Conservation (phyloP, 2,888 invertebrate species). For the Patella depressa region DNA sequence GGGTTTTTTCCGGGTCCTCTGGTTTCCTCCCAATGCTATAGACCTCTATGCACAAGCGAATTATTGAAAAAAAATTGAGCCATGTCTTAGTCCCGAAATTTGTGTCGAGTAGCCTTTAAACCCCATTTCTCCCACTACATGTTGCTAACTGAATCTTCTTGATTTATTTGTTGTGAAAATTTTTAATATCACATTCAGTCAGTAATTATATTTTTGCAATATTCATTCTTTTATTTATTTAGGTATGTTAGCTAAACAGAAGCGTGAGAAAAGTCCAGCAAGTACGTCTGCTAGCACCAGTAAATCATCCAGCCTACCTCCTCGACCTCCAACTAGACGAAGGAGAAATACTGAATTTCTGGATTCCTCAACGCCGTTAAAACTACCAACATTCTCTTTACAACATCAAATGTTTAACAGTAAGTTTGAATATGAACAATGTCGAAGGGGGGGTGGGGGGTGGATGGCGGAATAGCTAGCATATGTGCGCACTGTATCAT, state of each 20-base stretch:
- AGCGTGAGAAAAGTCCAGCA: constrained; percentile 81
- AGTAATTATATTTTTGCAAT: background rate
- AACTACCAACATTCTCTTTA: background rate
- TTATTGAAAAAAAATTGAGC: too few species aligned
- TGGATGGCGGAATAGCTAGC: too few species aligned
- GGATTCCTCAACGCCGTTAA: background rate
- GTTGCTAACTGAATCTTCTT: too few species aligned
- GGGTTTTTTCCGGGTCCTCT: too few species aligned
- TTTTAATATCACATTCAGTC: background rate
- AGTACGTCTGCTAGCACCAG: constrained; percentile 10
- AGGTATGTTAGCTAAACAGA: constrained; percentile 89
- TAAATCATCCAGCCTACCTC: constrained; percentile 47
- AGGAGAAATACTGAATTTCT: constrained; percentile 49
- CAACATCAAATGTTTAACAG: constrained; percentile 4
- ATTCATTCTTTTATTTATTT: background rate
- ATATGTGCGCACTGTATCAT: too few species aligned
- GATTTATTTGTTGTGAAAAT: background rate
- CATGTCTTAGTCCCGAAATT: too few species aligned
- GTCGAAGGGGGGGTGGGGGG: too few species aligned
- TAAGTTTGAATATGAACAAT: background rate
- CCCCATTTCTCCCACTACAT: too few species aligned
- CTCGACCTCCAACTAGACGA: constrained; percentile 77
- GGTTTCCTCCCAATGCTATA: too few species aligned
- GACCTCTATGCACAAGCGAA: too few species aligned
- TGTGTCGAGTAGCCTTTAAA: too few species aligned